phyloP scores from a whole-genome alignment of 1,140 invertebrate species.

The Gonatopus flavifemur region DNA sequence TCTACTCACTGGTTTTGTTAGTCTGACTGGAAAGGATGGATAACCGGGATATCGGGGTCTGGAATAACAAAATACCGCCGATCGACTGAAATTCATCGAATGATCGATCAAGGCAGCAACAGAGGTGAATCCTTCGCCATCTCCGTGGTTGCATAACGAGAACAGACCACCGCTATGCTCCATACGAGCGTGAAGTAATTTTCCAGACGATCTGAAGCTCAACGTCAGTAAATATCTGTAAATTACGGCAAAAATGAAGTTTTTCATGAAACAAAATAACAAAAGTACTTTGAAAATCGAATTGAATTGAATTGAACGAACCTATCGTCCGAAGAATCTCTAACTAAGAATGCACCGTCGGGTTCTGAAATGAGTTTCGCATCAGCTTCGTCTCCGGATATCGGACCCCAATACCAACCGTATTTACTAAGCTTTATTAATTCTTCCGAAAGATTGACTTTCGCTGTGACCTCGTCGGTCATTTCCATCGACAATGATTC shows the following conservation, averaged over 20 bases:
- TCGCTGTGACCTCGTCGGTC: constrained; percentile 19
- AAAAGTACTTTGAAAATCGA: background rate
- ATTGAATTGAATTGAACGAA: constrained; percentile 35
- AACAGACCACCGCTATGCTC: constrained; percentile 70
- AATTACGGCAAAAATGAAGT: constrained; percentile 12
- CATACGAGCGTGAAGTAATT: constrained; percentile 71
- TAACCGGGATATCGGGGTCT: constrained; percentile 66
- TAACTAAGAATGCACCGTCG: constrained; percentile 77
- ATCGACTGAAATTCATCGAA: constrained; percentile 69
- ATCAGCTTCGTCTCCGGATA: constrained; percentile 65
- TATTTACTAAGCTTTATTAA: constrained; percentile 63
- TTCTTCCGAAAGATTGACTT: constrained; percentile 56
- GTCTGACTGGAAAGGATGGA: constrained; percentile 70
- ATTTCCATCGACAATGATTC: no score
- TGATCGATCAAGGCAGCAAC: constrained; percentile 72
- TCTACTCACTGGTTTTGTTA: constrained; percentile 77
- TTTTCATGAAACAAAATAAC: constrained; percentile 23
- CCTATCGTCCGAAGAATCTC: constrained; percentile 73
- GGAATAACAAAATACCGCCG: constrained; percentile 75
- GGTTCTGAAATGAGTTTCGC: constrained; percentile 61
- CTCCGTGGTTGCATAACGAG: constrained; percentile 67
- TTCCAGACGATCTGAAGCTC: constrained; percentile 74
- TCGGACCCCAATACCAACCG: constrained; percentile 71
- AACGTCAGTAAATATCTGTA: constrained; percentile 65
- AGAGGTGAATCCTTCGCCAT: constrained; percentile 67